These are phyloP conservation scores for Emydoidea blandingii DNA, from an alignment of 2,797 vertebrate species.

Conservation along the genomic window DNA sequence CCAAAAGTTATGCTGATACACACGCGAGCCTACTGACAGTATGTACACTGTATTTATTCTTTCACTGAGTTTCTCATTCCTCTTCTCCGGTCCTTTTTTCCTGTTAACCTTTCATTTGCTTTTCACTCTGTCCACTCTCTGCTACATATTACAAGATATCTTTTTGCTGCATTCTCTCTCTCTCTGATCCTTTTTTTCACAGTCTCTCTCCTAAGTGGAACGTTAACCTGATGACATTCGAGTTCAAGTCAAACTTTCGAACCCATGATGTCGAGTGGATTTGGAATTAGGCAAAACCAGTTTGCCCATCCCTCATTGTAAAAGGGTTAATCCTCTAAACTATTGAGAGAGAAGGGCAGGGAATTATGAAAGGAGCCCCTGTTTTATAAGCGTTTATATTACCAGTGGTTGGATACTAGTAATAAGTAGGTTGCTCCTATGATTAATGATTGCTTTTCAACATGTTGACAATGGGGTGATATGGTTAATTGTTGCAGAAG, in stretches of 20 bases:
- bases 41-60: background rate
- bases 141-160: background rate
- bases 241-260: slow-evolving; percentile 72
- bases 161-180: background rate
- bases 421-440: slow-evolving; percentile 62
- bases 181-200: background rate
- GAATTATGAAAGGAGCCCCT: slow-evolving; percentile 58
- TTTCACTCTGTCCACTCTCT: rapidly evolving
- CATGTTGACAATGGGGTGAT: slow-evolving; percentile 37
- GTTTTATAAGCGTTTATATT: slow-evolving; percentile 55
- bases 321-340: slow-evolving; percentile 49
- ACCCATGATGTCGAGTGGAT: slow-evolving; percentile 45
- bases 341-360: slow-evolving; percentile 61
- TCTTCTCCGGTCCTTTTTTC: background rate
- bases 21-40: background rate
- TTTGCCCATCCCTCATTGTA: slow-evolving; percentile 66
- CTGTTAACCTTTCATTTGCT: background rate
- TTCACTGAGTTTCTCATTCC: background rate
- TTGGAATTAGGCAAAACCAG: slow-evolving; percentile 74
- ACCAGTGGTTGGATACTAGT: slow-evolving; percentile 59
- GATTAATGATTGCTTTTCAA: slow-evolving; percentile 39
- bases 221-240: background rate
- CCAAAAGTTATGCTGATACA: background rate
- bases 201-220: background rate
- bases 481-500: slow-evolving; percentile 37